Evolutionary conservation across 2,888 invertebrate species (phyloP).

Genomic region (Conistra vaccinii): DNA sequence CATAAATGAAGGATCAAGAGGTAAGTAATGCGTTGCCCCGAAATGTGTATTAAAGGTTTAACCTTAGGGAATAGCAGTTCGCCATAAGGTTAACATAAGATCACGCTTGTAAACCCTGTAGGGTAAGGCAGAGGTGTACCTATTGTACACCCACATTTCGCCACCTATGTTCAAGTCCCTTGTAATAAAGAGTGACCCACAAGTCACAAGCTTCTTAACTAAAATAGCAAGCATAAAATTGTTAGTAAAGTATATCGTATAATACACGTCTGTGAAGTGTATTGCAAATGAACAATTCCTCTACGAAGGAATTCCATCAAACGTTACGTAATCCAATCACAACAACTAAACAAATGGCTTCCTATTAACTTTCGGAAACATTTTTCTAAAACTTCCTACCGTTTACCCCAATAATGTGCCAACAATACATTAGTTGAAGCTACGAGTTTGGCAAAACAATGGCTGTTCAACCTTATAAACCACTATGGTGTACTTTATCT

Average conservation of each 20-base stretch:
- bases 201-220: neutral
- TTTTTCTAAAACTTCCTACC: conserved; percentile 34
- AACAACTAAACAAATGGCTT: conserved; percentile 19
- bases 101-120: too few relatives aligned
- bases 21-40: neutral
- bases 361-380: conserved; percentile 25
- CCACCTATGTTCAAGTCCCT: too few relatives aligned
- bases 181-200: too few relatives aligned
- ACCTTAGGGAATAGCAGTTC: neutral
- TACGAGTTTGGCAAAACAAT: conserved; percentile 52
- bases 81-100: neutral
- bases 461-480: conserved; percentile 43
- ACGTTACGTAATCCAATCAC: conserved; percentile 15
- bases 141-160: too few relatives aligned
- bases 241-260: neutral
- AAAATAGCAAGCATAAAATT: neutral
- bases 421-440: conserved; percentile 40
- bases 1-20: neutral
- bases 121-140: too few relatives aligned
- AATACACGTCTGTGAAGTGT: neutral
- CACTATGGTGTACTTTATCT: conserved; percentile 44
- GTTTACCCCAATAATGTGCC: conserved; percentile 37
- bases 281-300: conserved; percentile 14
- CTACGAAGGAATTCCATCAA: neutral
- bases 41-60: neutral